A percentile compares a stretch with the other conserved stretches of the same genome.
phyloP scores from a whole-genome alignment of 2,888 invertebrate species.

The Lycocerus yunnanus region DNA sequence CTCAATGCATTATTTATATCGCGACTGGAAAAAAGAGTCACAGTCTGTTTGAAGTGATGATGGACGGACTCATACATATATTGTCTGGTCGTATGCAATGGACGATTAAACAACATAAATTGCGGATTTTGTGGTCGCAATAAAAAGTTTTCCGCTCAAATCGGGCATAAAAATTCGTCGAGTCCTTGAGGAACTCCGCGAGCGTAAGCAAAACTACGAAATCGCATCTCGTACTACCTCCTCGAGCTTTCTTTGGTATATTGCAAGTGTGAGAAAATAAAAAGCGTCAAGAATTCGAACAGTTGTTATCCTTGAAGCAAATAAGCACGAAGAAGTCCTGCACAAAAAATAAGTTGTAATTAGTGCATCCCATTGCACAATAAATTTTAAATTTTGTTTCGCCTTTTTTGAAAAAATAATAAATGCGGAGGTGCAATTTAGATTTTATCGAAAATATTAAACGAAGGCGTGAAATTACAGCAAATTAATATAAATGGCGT shows the following conservation, averaged over 20 bases:
- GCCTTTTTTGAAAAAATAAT: neutral
- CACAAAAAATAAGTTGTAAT: neutral
- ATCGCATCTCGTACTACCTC: neutral
- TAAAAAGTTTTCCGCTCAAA: neutral
- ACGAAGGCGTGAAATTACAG: neutral
- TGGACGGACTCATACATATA: slow-evolving; percentile 4
- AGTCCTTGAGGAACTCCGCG: neutral
- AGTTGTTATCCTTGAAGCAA: neutral
- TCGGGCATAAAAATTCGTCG: neutral
- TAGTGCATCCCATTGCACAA: neutral
- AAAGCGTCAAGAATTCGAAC: neutral
- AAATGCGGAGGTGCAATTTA: neutral
- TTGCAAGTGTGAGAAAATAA: neutral
- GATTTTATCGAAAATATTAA: neutral
- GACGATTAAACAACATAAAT: slow-evolving; percentile 25
- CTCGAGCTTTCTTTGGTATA: neutral
- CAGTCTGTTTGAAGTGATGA: slow-evolving; percentile 25
- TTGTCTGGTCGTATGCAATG: slow-evolving; percentile 21
- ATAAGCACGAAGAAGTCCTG: neutral
- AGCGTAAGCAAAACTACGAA: neutral
- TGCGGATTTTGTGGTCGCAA: slow-evolving; percentile 21
- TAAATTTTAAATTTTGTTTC: neutral
- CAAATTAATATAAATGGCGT: neutral
- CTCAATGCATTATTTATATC: slow-evolving; percentile 36
- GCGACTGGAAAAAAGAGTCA: slow-evolving; percentile 23